A percentile compares a stretch with the other conserved stretches of the same genome.
Evolutionary conservation across 2,113 vertebrate species (phyloP).

Genomic region (Ophiodon elongatus): DNA sequence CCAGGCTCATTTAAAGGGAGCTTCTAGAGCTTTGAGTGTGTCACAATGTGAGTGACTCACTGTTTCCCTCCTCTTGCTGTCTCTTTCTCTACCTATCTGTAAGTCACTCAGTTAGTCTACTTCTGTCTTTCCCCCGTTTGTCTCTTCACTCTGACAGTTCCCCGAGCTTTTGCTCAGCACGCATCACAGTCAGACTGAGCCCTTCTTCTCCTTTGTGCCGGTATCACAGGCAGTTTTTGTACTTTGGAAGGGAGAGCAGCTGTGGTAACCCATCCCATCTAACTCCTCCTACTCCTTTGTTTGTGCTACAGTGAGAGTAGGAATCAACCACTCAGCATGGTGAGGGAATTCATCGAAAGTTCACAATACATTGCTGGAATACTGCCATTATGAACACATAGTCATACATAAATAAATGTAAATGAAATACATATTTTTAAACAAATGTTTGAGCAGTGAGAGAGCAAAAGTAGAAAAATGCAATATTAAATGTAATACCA

Average conservation of each 20-base stretch:
- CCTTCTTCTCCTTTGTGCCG: conserved; percentile 68
- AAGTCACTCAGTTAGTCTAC: conserved; percentile 29
- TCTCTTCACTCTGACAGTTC: conserved; percentile 50
- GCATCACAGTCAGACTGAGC: conserved; percentile 24
- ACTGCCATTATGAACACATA: background rate
- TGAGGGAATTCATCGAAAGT: conserved; percentile 10
- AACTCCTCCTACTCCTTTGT: conserved; percentile 72
- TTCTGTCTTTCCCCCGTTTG: conserved; percentile 10
- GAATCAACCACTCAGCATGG: conserved; percentile 10
- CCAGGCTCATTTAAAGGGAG: conserved; percentile 13
- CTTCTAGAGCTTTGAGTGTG: conserved; percentile 30
- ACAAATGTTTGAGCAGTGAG: background rate
- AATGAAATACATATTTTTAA: background rate
- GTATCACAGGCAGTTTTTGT: conserved; percentile 59
- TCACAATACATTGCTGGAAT: background rate
- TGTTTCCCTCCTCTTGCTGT: conserved; percentile 18
- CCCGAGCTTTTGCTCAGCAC: conserved; percentile 35
- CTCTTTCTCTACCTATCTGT: conserved; percentile 17
- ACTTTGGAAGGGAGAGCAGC: conserved; percentile 52
- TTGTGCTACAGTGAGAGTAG: conserved; percentile 38
- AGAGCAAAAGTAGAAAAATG: background rate
- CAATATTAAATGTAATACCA: background rate
- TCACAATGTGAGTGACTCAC: conserved; percentile 31
- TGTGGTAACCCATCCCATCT: conserved; percentile 48
- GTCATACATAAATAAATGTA: background rate